Evolutionary conservation across 2,113 vertebrate species (phyloP).

Genomic region (Poecilia latipinna): DNA sequence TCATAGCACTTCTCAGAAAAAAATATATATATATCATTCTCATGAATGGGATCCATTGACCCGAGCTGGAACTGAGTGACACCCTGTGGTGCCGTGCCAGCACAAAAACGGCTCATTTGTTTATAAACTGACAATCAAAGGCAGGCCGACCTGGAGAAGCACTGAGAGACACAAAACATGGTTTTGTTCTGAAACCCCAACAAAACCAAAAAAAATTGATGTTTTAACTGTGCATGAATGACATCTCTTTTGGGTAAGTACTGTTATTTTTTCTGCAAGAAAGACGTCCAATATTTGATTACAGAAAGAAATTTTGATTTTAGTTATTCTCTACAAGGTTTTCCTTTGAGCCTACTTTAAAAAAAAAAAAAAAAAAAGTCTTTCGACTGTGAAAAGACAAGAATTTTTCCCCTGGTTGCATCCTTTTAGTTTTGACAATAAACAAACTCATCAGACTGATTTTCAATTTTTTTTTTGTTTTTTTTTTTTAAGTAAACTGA

Average conservation of each 20-base stretch:
- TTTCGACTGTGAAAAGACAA: not conserved
- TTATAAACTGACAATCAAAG: conserved; percentile 72
- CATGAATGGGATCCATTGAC: conserved; percentile 71
- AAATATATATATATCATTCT: not conserved
- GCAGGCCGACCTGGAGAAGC: conserved; percentile 19
- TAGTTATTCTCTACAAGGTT: not conserved
- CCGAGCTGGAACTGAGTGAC: conserved; percentile 55
- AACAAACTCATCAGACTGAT: not conserved
- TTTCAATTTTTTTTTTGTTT: not conserved
- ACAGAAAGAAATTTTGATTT: not conserved
- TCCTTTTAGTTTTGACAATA: not conserved
- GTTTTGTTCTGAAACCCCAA: conserved; percentile 34
- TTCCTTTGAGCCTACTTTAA: not conserved
- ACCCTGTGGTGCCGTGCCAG: conserved; percentile 52
- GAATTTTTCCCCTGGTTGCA: not conserved
- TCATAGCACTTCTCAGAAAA: conserved; percentile 45
- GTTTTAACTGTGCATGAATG: conserved; percentile 23
- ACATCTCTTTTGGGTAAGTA: conserved; percentile 3
- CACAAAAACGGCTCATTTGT: conserved; percentile 62
- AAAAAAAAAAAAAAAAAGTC: not conserved
- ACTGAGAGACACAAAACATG: conserved; percentile 39
- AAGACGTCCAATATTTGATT: not conserved
- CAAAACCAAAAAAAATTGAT: conserved; percentile 30
- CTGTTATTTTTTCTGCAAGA: not conserved
- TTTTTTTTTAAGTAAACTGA: not conserved